These are phyloP conservation scores for Eucidaris tribuloides DNA, from an alignment of 35 echinoderm and acorn worm genomes.

Conservation along the genomic window DNA sequence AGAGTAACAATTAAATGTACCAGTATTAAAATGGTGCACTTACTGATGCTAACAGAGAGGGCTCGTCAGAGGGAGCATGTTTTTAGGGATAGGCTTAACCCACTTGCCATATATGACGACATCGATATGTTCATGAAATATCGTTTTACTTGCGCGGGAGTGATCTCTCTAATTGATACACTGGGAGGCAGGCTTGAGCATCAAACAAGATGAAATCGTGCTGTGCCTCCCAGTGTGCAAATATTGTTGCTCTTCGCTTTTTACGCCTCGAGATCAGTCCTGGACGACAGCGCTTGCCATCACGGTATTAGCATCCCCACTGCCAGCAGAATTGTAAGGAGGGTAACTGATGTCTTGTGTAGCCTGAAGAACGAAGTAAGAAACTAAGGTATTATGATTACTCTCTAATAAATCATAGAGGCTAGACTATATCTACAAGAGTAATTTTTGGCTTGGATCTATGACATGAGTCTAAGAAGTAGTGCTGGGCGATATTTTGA, in stretches of 20 bases:
- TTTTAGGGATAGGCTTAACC: conserved; percentile 36
- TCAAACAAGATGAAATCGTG: conserved; percentile 34
- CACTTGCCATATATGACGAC: conserved; percentile 50
- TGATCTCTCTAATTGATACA: conserved; percentile 23
- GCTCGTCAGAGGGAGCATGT: conserved; percentile 42
- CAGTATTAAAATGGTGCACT: too few relatives aligned
- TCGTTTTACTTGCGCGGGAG: conserved; percentile 45
- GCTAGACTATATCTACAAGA: too few relatives aligned
- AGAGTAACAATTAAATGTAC: too few relatives aligned
- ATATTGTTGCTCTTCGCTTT: conserved; percentile 57
- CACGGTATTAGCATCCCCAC: conserved; percentile 54
- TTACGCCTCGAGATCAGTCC: conserved; percentile 31
- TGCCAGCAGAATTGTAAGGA: conserved; percentile 27
- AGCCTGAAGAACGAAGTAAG: conserved; percentile 11
- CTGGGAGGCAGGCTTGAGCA: conserved; percentile 29
- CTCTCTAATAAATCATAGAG: too few relatives aligned
- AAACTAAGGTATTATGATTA: too few relatives aligned
- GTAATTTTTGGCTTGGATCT: too few relatives aligned
- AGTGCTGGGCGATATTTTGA: too few relatives aligned
- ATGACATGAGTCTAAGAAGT: too few relatives aligned
- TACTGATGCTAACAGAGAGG: too few relatives aligned
- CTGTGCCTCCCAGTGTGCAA: conserved; percentile 43
- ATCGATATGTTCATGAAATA: conserved; percentile 48
- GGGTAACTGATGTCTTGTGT: conserved; percentile 41
- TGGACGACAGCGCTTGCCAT: neutral